Evolutionary conservation across 2,113 vertebrate genomes (phyloP).

Genomic region (Cebidichthys violaceus): DNA sequence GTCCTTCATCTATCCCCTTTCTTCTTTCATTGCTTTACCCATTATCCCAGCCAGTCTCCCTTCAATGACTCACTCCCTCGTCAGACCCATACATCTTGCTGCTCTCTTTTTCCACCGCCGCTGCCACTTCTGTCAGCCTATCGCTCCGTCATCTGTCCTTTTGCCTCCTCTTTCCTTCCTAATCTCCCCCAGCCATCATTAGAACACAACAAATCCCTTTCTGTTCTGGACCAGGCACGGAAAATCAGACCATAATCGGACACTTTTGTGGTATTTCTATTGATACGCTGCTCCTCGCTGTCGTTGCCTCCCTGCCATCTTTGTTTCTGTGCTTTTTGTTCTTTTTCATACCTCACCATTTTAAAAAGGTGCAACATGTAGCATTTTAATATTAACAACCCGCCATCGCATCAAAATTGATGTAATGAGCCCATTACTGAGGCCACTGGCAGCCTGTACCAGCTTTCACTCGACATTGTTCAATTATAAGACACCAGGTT

Average conservation of each 20-base stretch:
- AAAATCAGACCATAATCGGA: conserved; percentile 51
- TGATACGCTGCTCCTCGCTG: conserved; percentile 45
- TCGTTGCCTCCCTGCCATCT: conserved; percentile 39
- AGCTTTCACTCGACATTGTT: conserved; percentile 19
- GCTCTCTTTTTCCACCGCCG: conserved; percentile 57
- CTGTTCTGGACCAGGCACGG: conserved; percentile 28
- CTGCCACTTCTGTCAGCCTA: conserved; percentile 69
- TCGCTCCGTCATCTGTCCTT: conserved; percentile 77
- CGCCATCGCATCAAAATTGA: conserved; percentile 54
- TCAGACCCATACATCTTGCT: conserved; percentile 78
- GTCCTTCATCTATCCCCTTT: conserved; percentile 79
- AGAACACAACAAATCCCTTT: conserved; percentile 60
- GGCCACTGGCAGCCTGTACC: conserved; percentile 35
- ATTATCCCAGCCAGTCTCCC: conserved; percentile 77
- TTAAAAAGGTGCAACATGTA: conserved; percentile 40
- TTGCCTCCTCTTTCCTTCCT: conserved; percentile 61
- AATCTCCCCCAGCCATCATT: conserved; percentile 68
- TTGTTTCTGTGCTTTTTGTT: conserved; percentile 32
- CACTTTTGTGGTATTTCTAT: conserved; percentile 55
- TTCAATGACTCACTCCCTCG: conserved; percentile 77
- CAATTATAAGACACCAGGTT: conserved; percentile 31
- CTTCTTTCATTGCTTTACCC: conserved; percentile 74
- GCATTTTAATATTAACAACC: conserved; percentile 50
- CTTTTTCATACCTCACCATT: conserved; percentile 33
- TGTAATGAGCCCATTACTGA: conserved; percentile 56